Evolutionary conservation across 2,113 vertebrate genomes (phyloP).

Genomic region (Psophia crepitans): DNA sequence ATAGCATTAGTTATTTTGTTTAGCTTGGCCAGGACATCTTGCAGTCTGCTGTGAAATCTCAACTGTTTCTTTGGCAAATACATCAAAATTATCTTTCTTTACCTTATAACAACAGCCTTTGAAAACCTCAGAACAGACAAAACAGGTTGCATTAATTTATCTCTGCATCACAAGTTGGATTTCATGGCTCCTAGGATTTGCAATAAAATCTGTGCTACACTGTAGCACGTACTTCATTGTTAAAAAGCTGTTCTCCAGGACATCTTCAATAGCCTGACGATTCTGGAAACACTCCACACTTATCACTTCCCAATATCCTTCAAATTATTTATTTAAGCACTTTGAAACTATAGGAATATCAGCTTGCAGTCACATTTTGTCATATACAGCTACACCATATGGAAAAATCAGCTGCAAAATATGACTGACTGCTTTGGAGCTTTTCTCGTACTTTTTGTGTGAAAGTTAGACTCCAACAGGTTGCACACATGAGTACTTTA

Average conservation of each 20-base stretch:
- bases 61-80: neutral
- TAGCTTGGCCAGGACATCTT: neutral
- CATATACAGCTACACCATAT: neutral
- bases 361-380: slow-evolving; percentile 4
- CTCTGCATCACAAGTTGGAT: neutral
- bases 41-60: neutral
- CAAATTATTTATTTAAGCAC: neutral
- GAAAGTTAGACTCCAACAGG: neutral
- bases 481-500: neutral
- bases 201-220: neutral
- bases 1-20: neutral
- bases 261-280: neutral
- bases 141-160: neutral
- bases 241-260: neutral
- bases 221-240: neutral
- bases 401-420: neutral
- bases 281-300: neutral
- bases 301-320: neutral
- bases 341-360: neutral
- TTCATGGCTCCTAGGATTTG: neutral
- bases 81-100: neutral
- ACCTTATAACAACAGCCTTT: neutral
- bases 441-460: neutral
- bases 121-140: neutral
- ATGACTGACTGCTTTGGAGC: neutral